A percentile compares a stretch with the other conserved stretches of the same genome.
Evolutionary conservation across 1,140 invertebrate genomes (phyloP).

Genomic region (Conopomorpha cramerella): DNA sequence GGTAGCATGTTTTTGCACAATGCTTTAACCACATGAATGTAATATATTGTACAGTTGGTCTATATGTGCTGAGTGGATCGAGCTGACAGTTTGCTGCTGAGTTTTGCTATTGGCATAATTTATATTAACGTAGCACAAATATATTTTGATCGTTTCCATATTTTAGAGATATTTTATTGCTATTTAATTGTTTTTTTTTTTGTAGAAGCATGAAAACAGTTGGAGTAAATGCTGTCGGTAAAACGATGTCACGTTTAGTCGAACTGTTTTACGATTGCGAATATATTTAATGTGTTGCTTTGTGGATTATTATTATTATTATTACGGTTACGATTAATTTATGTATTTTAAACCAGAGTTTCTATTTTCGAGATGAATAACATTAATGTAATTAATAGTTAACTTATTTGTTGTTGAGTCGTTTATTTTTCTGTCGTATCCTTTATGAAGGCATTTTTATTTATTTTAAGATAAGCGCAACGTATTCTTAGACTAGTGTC

Average conservation of each 20-base stretch:
- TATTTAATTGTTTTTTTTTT: constrained; percentile 44
- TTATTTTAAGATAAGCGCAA: constrained; percentile 18
- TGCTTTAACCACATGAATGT: constrained; percentile 52
- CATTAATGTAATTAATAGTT: constrained; percentile 46
- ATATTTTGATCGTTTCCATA: constrained; percentile 41
- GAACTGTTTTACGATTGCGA: too few relatives aligned
- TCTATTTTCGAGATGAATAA: constrained; percentile 47
- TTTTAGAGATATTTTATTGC: constrained; percentile 43
- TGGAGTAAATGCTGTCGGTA: too few relatives aligned
- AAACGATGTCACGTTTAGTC: too few relatives aligned
- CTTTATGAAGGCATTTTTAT: constrained; percentile 21
- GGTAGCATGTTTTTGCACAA: constrained; percentile 48
- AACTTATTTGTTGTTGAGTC: constrained; percentile 57
- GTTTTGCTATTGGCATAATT: constrained; percentile 54
- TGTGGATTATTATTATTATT: too few relatives aligned
- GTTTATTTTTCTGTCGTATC: constrained; percentile 29
- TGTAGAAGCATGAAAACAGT: too few relatives aligned
- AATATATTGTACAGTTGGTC: constrained; percentile 61
- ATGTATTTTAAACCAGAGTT: constrained; percentile 52
- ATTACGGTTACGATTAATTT: constrained; percentile 34
- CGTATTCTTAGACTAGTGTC: constrained; percentile 30
- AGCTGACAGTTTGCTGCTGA: constrained; percentile 47
- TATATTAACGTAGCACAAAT: constrained; percentile 29
- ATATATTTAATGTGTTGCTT: constrained; percentile 54
- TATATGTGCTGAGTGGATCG: constrained; percentile 55